Evolutionary conservation across 2,113 vertebrate genomes (phyloP), one percentile per base, ranked within the genome.

Genomic region (Tragelaphus scriptus): DNA sequence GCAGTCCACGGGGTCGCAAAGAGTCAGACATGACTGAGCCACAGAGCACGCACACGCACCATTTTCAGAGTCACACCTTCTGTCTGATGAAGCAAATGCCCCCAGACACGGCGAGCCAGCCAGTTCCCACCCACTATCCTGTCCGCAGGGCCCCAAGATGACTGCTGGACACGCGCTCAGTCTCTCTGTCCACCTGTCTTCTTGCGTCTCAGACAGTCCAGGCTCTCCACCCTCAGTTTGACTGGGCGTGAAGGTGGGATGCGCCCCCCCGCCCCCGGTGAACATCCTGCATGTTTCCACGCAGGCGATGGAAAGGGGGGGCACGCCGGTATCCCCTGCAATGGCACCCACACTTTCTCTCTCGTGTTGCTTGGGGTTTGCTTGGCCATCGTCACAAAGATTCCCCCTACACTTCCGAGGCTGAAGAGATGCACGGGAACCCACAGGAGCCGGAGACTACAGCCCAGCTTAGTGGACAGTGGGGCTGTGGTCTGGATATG

Each of bases 281-380:
- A 32, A 53, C 28, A 7, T 53, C 2, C 30, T n/a, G 4, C 26
- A 3, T 28, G 44, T 30, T 16, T 79, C 14, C 77, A 19, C 0
- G 4, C 0, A 1, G 47, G 47, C 1, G 19, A n/a, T 14, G 1
- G 10, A 2, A 19, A 2, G 17, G 30, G 15, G 5, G 28, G 28
- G 9, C 49, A 21, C 30, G 0, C 80, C 17, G 0, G 17, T 2
- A 4, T 7, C 30, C 17, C 49, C 30, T 13, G 80, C 11, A n/a
- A n/a, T 11, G 26, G 15, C 49, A 53, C 80, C 80, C 25, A 51
- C 16, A 19, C 49, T 7, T 7, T 21, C 49, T 17, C 1, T 21
- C 79, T 53, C 3, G 2, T 4, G 49, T n/a, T 3, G 80, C 17
- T n/a, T 13, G 10, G 30, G 30, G 51, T 82, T 11, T 2, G 3